Conservation (phyloP, 2,797 vertebrate genomes). For the Hippocampus kuda region DNA sequence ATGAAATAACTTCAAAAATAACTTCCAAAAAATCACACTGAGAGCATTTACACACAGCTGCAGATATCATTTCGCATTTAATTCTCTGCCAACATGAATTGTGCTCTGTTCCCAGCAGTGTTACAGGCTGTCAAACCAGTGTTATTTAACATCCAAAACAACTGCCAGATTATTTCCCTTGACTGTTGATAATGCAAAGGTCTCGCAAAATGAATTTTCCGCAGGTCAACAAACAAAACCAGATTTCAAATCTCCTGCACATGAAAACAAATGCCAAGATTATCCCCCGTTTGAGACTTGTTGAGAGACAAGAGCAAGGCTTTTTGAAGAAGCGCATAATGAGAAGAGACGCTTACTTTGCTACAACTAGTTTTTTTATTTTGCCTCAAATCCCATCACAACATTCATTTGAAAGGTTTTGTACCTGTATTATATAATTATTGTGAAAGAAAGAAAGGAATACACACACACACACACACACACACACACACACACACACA, state of each 20-base stretch:
- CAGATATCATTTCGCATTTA: neutral
- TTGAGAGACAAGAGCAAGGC: slow-evolving; percentile 26
- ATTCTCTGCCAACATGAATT: neutral
- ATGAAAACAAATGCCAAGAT: slow-evolving; percentile 41
- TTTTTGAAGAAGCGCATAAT: slow-evolving; percentile 32
- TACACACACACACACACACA: too few species aligned
- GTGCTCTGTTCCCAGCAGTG: neutral
- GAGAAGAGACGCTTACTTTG: slow-evolving; percentile 1
- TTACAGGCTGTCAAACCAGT: neutral
- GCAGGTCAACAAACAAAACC: neutral
- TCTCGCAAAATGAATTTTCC: neutral
- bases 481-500: too few species aligned
- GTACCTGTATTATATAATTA: neutral
- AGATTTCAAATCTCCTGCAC: slow-evolving; percentile 13
- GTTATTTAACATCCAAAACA: neutral
- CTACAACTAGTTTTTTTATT: neutral
- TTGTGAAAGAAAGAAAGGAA: neutral
- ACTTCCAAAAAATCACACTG: neutral
- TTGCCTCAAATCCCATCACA: neutral
- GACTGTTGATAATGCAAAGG: neutral
- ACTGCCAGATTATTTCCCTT: neutral
- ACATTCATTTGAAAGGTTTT: neutral
- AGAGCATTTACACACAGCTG: neutral
- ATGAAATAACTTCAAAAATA: neutral
- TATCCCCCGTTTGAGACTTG: slow-evolving; percentile 14